These are phyloP conservation scores for Lochmaea capreae DNA, from an alignment of 2,888 invertebrate species.

Conservation along the genomic window DNA sequence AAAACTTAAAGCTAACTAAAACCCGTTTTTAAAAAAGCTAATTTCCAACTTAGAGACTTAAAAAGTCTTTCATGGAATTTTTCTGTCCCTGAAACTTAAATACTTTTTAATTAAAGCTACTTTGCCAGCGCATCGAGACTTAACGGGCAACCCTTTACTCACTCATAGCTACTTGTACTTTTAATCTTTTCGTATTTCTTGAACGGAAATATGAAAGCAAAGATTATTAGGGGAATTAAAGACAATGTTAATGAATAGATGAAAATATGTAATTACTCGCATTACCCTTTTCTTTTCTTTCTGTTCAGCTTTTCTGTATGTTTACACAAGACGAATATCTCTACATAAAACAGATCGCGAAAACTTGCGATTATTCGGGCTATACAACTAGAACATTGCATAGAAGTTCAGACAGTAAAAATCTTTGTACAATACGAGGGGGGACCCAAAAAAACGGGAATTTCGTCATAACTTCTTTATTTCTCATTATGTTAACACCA, in stretches of 20 bases:
- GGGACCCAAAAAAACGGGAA: no score
- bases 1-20: slow-evolving; percentile 47
- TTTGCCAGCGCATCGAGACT: slow-evolving; percentile 55
- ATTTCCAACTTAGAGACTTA: slow-evolving; percentile 47
- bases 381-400: neutral
- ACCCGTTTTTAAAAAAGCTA: slow-evolving; percentile 47
- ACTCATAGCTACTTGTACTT: slow-evolving; percentile 56
- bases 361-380: neutral
- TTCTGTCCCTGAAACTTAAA: slow-evolving; percentile 55
- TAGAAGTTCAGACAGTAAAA: neutral
- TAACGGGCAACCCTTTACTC: slow-evolving; percentile 56
- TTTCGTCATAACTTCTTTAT: no score
- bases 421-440: no score
- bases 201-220: slow-evolving; percentile 53
- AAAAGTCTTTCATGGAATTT: slow-evolving; percentile 51
- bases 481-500: no score
- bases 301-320: slow-evolving; percentile 29
- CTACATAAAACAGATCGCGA: neutral
- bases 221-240: slow-evolving; percentile 57
- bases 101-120: slow-evolving; percentile 60
- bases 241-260: slow-evolving; percentile 51
- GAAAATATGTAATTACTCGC: slow-evolving; percentile 39
- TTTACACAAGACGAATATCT: slow-evolving; percentile 20
- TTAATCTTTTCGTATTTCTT: slow-evolving; percentile 59
- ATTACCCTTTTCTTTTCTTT: slow-evolving; percentile 45